These are phyloP conservation scores for Spilarctia lutea DNA, from an alignment of 2,888 invertebrate species.

Conservation along the genomic window DNA sequence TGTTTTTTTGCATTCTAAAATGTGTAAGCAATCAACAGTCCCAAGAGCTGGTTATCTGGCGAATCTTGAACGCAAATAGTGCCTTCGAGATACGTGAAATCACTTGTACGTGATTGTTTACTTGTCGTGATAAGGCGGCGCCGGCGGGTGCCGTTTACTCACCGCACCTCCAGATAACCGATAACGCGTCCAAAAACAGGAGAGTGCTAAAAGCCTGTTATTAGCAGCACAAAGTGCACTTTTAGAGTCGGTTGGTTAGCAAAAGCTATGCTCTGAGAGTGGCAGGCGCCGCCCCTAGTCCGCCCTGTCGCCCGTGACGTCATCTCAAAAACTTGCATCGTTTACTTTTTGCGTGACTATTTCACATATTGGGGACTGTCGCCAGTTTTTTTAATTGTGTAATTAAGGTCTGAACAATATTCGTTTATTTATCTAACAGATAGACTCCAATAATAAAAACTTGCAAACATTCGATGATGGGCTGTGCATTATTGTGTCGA, in stretches of 20 bases:
- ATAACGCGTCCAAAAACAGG: slow-evolving; percentile 66
- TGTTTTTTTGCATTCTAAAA: slow-evolving; percentile 52
- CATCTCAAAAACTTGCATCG: slow-evolving; percentile 73
- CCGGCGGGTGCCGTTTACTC: slow-evolving; percentile 75
- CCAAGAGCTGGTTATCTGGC: slow-evolving; percentile 69
- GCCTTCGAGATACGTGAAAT: slow-evolving; percentile 71
- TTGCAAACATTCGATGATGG: slow-evolving; percentile 60
- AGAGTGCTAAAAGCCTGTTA: slow-evolving; percentile 81
- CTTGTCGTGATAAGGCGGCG: slow-evolving; percentile 81
- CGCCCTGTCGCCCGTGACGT: slow-evolving; percentile 85
- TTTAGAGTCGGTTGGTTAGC: slow-evolving; percentile 67
- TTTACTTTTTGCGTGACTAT: slow-evolving; percentile 79
- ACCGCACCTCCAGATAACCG: slow-evolving; percentile 71
- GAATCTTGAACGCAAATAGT: slow-evolving; percentile 79
- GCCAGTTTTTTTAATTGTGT: slow-evolving; percentile 81
- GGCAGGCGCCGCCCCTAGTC: slow-evolving; percentile 79
- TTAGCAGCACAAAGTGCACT: slow-evolving; percentile 73
- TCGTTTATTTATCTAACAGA: slow-evolving; percentile 74
- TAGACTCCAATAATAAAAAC: slow-evolving; percentile 59
- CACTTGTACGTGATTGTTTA: slow-evolving; percentile 82
- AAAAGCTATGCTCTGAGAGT: slow-evolving; percentile 58
- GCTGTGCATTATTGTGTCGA: slow-evolving; percentile 48
- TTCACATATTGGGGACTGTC: slow-evolving; percentile 83
- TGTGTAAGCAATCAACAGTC: slow-evolving; percentile 58
- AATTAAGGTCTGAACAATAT: slow-evolving; percentile 79